Base-by-base conservation (phyloP, 1,140 invertebrate genomes). In the Cotesia vestalis region DNA sequence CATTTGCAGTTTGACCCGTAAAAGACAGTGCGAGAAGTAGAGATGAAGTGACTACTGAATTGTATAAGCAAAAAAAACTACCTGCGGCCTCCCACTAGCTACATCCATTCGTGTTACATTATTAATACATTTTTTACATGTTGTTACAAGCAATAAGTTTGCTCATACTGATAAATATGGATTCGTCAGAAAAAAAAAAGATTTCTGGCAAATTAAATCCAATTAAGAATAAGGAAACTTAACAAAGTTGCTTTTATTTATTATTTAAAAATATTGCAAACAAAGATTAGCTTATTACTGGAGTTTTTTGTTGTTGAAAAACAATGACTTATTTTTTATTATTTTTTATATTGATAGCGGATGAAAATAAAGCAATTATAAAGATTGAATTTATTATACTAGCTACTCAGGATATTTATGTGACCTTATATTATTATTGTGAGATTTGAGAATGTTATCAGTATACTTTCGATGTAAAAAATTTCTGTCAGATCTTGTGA, bases 81-180 rank as follows among this genome's bases (percentile, higher is more conserved):
- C 84, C 84, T 86, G 83, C 81, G 75, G 76, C 78, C 83, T 83
- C 84, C 84, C 81, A 85, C 81, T 82, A 71, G 77, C 64, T 67
- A 59, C 40, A 38, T 52, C 62, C 9, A 62, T 66, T 17, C 51
- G n/a, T 68, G 20, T 62, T 12, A 27, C 27, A 27, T 60, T 60
- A 27, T 27, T 27, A 34, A 60, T 60, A 60, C 17, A 27, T 60
- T 27, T 27, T 27, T n/a, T 14, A 5, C n/a, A 12, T 55, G 1
- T 55, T n/a, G 3, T 14, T 55, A 55, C 12, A 55, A 36, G n/a
- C n/a, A 38, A 34, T 38, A 63, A 63, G 5, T 63, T 40, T 14
- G 36, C 34, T 63, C 14, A 34, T 63, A 46, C 40, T 46, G 40
- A 46, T 46, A 46, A 46, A 46, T 46, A 46, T 46, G 6, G 8